Base-by-base conservation (phyloP, 2,797 vertebrate species). In the Aplochiton taeniatus region DNA sequence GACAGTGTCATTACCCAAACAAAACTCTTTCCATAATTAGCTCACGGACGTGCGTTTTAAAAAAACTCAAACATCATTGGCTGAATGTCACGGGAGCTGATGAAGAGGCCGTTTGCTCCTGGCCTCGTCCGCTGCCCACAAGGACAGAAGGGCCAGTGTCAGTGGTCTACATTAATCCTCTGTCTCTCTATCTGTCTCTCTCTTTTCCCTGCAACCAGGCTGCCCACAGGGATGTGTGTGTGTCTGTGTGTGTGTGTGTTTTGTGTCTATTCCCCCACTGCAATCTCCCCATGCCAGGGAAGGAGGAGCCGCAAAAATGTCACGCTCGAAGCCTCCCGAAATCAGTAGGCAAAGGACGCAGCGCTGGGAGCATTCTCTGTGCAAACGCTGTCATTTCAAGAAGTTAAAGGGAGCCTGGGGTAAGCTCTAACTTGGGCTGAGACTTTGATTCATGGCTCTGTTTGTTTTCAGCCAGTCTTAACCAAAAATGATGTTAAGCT, bases 121-220 rank as follows among this genome's bases (percentile, higher is more conserved):
- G 31, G 31, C 31, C 31, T 31, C 31, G 31, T 6, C 31, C 31
- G 31, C 31, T 31, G 6, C 31, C 31, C 31, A 31, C 31, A 31
- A 31, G 31, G 31, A 31, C 31, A 31, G 31, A 31, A 31, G 31
- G 2, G 31, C 31, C 31, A 31, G 6, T 31, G 31, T 31, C 31
- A 31, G 31, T 3, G 31, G 31, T 31, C 6, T 31, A 31, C 3
- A 31, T 31, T 2, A 31, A 31, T 31, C 31, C 31, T 31, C 31
- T 31, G 3, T 31, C 31, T 6, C 31, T 6, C 31, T 6, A 2
- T 31, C 50, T 16, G 14, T 51, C 10, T 16, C 49, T 51, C 49
- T 74, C 74, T 72, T 52, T 70, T 80, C 70, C 52, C 73, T 80
- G 73, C 74, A 75, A 74, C 68, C 70, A 10, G 59, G 18, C 61